phyloP scores from a whole-genome alignment of 2,888 invertebrate species.

The Ectobius pallidus region DNA sequence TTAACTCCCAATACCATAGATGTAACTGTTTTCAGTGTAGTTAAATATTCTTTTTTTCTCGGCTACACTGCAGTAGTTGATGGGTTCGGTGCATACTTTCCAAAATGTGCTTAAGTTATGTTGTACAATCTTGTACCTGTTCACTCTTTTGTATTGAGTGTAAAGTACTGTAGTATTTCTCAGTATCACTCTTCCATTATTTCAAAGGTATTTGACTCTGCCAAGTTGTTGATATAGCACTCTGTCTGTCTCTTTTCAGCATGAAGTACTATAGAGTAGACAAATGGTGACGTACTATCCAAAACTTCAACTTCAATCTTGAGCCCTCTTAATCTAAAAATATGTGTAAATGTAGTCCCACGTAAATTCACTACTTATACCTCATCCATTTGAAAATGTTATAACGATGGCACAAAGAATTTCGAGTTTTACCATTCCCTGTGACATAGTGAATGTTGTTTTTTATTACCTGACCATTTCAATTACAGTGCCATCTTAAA shows the following conservation, averaged over 20 bases:
- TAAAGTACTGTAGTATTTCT: conserved; percentile 16
- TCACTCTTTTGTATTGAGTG: conserved; percentile 2
- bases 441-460: no score
- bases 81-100: neutral
- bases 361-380: no score
- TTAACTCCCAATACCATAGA: neutral
- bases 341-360: conserved; percentile 3
- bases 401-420: no score
- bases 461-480: no score
- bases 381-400: no score
- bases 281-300: conserved; percentile 75
- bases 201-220: conserved; percentile 28
- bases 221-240: conserved; percentile 28
- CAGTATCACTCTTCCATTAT: conserved; percentile 11
- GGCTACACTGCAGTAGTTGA: conserved; percentile 24
- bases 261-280: conserved; percentile 42
- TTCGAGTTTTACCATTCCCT: no score
- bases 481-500: no score
- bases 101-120: conserved; percentile 25
- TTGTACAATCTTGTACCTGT: conserved; percentile 28
- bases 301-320: conserved; percentile 59
- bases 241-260: conserved; percentile 39
- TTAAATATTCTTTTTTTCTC: conserved; percentile 15
- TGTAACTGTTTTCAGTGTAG: conserved; percentile 15
- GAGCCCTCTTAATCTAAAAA: conserved; percentile 18